Evolutionary conservation across 2,113 vertebrate genomes (phyloP).

Genomic region (Vanacampus margaritifer): DNA sequence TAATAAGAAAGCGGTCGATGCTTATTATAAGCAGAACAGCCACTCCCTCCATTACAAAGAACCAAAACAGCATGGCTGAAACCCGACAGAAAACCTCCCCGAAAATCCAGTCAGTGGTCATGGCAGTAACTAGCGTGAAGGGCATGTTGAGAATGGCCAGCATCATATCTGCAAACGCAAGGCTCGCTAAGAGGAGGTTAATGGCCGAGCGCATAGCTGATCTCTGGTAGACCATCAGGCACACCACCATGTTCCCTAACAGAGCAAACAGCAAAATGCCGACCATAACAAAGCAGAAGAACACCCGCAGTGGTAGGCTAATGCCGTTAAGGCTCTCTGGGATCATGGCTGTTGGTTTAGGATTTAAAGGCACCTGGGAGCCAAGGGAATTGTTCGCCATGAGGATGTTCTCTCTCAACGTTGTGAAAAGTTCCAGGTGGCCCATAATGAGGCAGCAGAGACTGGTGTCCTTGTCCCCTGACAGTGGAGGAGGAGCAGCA

Average conservation of each 20-base stretch:
- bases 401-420: constrained; percentile 49
- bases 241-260: constrained; percentile 93
- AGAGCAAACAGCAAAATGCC: constrained; percentile 86
- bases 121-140: constrained; percentile 86
- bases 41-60: constrained; percentile 91
- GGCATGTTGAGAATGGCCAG: constrained; percentile 95
- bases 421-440: constrained; percentile 73
- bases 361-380: constrained; percentile 59
- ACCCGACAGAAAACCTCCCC: constrained; percentile 87
- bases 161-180: constrained; percentile 96
- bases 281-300: constrained; percentile 85
- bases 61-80: constrained; percentile 96
- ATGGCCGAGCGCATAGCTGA: constrained; percentile 98
- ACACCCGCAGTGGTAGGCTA: constrained; percentile 84
- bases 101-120: constrained; percentile 90
- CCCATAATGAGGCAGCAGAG: constrained; percentile 54
- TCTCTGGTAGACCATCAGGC: constrained; percentile 97
- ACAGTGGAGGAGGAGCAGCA: constrained; percentile 66
- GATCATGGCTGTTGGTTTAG: constrained; percentile 56
- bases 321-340: constrained; percentile 73
- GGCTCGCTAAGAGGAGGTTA: constrained; percentile 94
- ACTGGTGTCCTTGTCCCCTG: constrained; percentile 71
- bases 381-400: constrained; percentile 54
- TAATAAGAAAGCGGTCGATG: constrained; percentile 95
- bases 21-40: constrained; percentile 96